Conservation (phyloP, 2,113 vertebrate species). For the Dasypus novemcinctus region DNA sequence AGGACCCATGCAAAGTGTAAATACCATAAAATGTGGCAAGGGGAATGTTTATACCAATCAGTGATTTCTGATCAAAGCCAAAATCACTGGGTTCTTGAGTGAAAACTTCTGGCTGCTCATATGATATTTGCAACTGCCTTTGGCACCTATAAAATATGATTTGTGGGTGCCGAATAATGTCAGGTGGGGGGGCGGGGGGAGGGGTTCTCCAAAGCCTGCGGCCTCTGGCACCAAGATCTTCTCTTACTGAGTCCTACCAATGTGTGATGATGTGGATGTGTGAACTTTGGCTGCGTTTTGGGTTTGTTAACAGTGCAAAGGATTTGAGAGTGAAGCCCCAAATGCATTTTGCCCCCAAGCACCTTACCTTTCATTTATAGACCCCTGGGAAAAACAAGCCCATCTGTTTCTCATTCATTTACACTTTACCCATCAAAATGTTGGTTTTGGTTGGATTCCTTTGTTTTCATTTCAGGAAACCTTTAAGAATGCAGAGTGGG, state of each 20-base stretch:
- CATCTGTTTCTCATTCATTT: conserved; percentile 73
- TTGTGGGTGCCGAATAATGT: conserved; percentile 77
- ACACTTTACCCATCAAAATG: conserved; percentile 71
- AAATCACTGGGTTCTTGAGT: conserved; percentile 60
- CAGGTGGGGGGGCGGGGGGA: neutral
- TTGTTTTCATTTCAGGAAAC: conserved; percentile 70
- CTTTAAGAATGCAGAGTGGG: conserved; percentile 40
- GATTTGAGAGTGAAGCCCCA: conserved; percentile 41
- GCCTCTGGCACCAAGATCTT: conserved; percentile 36
- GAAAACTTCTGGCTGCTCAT: conserved; percentile 72
- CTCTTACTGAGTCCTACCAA: conserved; percentile 26
- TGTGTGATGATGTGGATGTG: neutral
- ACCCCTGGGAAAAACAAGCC: conserved; percentile 48
- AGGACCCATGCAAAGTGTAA: conserved; percentile 32
- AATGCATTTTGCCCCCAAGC: conserved; percentile 33
- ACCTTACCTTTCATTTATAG: conserved; percentile 51
- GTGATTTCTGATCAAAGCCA: conserved; percentile 74
- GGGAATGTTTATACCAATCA: conserved; percentile 67
- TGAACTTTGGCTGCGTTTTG: conserved; percentile 27
- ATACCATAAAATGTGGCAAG: conserved; percentile 66
- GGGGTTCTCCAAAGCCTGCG: conserved; percentile 56
- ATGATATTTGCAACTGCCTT: conserved; percentile 62
- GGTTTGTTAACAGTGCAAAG: conserved; percentile 16
- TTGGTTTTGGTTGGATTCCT: conserved; percentile 71
- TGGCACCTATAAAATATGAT: conserved; percentile 77